Conservation (phyloP, 2,888 invertebrate genomes). For the Nemurella pictetii region DNA sequence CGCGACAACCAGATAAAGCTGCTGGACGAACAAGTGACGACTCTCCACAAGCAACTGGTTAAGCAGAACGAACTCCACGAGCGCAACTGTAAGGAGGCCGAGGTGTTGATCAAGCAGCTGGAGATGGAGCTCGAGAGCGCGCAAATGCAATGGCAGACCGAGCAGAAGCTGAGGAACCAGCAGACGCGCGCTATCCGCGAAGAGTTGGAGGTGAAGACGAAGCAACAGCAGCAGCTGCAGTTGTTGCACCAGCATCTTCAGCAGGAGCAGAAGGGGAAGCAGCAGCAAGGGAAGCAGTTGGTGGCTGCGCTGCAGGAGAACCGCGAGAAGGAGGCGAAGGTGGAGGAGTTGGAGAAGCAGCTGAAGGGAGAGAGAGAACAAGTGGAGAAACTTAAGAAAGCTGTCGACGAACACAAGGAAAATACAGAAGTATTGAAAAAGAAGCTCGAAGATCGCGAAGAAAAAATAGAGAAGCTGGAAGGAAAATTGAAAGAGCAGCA, state of each 20-base stretch:
- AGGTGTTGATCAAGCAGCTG: neutral
- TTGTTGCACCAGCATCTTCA: slow-evolving; percentile 8
- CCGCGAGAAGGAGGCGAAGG: neutral
- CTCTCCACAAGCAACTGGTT: neutral
- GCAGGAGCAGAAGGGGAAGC: slow-evolving; percentile 3
- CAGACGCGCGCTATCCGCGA: neutral
- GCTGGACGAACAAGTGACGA: neutral
- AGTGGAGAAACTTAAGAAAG: neutral
- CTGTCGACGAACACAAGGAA: neutral
- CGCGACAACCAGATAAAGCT: neutral
- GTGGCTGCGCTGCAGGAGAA: neutral
- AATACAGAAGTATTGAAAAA: neutral
- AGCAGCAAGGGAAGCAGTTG: neutral
- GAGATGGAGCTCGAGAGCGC: neutral
- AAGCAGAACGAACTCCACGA: neutral
- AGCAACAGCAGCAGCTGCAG: slow-evolving; percentile 11
- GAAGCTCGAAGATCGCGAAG: neutral
- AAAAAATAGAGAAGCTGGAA: neutral
- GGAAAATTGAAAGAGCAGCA: neutral
- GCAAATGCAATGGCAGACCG: neutral
- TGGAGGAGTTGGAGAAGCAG: neutral
- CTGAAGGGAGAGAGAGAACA: neutral
- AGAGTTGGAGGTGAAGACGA: slow-evolving; percentile 11
- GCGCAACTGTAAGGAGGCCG: neutral
- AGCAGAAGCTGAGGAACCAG: slow-evolving; percentile 7